Base-by-base conservation (phyloP, 1,140 invertebrate species). In the Cecropterus lyciades region DNA sequence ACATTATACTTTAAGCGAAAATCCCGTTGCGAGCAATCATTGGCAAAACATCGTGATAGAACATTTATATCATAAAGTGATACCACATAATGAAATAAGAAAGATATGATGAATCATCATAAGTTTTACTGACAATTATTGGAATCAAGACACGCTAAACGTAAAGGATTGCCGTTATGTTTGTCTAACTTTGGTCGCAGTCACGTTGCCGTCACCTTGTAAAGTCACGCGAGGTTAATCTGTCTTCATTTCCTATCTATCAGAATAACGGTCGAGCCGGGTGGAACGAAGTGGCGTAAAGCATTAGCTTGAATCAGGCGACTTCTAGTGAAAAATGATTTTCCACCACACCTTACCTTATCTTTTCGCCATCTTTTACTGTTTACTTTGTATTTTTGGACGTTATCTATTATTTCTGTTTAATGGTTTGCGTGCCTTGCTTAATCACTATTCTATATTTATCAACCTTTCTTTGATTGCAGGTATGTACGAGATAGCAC, bases 231-330 rank as follows among this genome's bases (percentile, higher is more conserved):
- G 72, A 88, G 56, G 79, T 79, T 88, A 89, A 91, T 91, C 85
- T 80, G 83, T 91, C 87, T 91, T 91, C 89, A 90, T 91, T 91
- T 88, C 86, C 85, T 90, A 87, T 91, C 88, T 91, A 88, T 91
- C 84, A 84, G 79, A 87, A 85, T 77, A 69, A 76, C 79, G 78
- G 79, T 72, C 76, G 77, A 69, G 80, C 71, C 75, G 73, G 79
- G 73, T 77, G 73, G 72, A 82, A 79, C 76, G 77, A 69, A 82
- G 79, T 79, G 72, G 66, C 55, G 69, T 83, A 80, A 84, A 81
- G 84, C 84, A 89, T 91, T 91, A 87, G 74, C 75, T 69, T 70
- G 79, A 87, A 89, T 88, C 87, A 83, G 80, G 79, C 80, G 82
- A 82, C 82, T 82, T 62, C 27, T 75, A 63, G 79, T 90, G 86